phyloP scores from a whole-genome alignment of 2,797 vertebrate genomes.

The Cephalopachus bancanus region DNA sequence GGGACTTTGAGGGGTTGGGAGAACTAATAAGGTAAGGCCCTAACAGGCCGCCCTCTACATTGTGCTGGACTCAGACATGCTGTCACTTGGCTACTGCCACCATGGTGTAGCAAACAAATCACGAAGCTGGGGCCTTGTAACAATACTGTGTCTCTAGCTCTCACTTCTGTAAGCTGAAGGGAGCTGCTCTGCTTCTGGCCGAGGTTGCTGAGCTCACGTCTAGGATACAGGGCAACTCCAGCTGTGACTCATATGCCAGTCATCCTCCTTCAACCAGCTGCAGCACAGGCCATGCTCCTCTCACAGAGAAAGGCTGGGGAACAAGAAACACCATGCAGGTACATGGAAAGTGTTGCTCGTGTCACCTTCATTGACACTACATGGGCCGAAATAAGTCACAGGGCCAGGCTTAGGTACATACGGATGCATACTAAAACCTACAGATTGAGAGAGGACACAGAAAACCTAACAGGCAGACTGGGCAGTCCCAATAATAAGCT shows the following conservation, averaged over 20 bases:
- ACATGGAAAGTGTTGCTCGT: not conserved
- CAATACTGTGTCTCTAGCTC: not conserved
- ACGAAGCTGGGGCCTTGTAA: not conserved
- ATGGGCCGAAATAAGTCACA: not conserved
- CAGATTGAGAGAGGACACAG: too few species aligned
- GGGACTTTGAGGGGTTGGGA: not conserved
- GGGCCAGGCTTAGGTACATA: not conserved
- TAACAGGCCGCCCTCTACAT: too few species aligned
- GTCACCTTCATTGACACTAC: not conserved
- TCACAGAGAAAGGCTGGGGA: too few species aligned
- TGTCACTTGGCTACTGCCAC: not conserved
- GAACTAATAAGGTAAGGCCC: too few species aligned
- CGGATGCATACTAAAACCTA: not conserved
- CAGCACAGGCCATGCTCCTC: too few species aligned
- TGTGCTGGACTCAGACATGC: fast-evolving
- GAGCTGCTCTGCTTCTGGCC: too few species aligned
- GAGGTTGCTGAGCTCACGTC: not conserved
- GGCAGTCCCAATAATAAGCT: too few species aligned
- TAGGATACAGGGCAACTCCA: too few species aligned
- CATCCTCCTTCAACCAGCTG: not conserved
- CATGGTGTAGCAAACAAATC: not conserved
- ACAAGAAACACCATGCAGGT: not conserved
- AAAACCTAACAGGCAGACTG: too few species aligned
- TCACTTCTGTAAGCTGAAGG: not conserved
- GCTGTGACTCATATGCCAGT: not conserved